phyloP scores from a whole-genome alignment of 2,113 vertebrate genomes.

The Miniopterus natalensis region DNA sequence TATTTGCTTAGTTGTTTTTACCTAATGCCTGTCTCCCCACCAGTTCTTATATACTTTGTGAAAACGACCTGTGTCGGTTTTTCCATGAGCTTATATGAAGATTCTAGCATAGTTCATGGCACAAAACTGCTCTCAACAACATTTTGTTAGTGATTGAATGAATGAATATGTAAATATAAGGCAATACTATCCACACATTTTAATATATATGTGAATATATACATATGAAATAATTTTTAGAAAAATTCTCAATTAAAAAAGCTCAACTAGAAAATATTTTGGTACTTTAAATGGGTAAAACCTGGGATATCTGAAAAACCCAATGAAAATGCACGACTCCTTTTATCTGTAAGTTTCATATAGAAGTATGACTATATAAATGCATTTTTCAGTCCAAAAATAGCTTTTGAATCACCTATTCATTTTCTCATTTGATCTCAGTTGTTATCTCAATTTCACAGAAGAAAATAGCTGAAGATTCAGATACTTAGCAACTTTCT shows the following conservation, averaged over 20 bases:
- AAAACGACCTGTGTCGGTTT: background rate
- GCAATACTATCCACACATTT: background rate
- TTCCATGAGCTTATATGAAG: background rate
- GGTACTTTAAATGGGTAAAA: background rate
- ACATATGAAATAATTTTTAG: background rate
- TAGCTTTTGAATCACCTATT: background rate
- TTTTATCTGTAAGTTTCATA: background rate
- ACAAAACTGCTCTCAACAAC: background rate
- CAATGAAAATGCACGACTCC: background rate
- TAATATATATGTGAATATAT: background rate
- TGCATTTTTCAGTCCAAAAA: background rate
- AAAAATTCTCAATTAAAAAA: background rate
- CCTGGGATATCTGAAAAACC: background rate
- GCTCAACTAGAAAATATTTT: background rate
- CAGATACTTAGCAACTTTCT: conserved; percentile 6
- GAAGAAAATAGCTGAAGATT: conserved; percentile 8
- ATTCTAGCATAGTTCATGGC: background rate
- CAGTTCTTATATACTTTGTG: background rate
- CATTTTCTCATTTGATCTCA: conserved; percentile 33
- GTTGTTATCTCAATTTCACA: background rate
- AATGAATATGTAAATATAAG: background rate
- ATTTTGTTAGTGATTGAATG: background rate
- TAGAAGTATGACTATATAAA: background rate
- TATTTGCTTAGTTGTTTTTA: background rate
- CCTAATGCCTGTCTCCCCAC: background rate